Base-by-base conservation (phyloP, 1,140 invertebrate genomes). In the Coptotermes formosanus region DNA sequence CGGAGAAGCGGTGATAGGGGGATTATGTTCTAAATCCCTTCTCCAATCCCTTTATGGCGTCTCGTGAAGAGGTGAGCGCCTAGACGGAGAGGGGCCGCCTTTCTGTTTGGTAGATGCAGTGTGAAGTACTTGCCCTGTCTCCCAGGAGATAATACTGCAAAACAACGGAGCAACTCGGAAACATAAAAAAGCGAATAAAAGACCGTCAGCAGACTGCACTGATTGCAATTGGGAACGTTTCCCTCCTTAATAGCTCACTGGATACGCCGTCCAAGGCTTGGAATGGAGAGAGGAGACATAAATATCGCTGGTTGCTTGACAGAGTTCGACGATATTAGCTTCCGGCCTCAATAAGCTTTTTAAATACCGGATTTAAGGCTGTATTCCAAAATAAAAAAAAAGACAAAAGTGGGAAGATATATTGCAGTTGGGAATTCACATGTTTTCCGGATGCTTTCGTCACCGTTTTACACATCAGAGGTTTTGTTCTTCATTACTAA, bases 21-120 rank as follows among this genome's bases (percentile, higher is more conserved):
- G 64, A 75, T 75, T 75, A 75, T 25, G 64, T 75, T 30, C 64
- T 14, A 75, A 75, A 75, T 75, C 64, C 64, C 64, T 75, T 75
- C 64, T 75, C 64, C 64, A 75, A 30, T 75, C 64, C 64, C 64
- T 75, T 75, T 75, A n/a, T 75, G 64, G 64, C 64, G 64, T 75
- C 64, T 7, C 64, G 3, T 75, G n/a, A 75, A 75, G 64, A 75
- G 64, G 64, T 75, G 64, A 75, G 64, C 64, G 64, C 64, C 64
- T 75, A 75, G 64, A 75, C 64, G 64, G 4, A 75, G 64, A 75
- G 64, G 64, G 64, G 64, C 25, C n/a, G 64, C 64, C n/a, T 75
- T 75, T 75, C 64, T 75, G 64, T 75, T 75, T 75, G 64, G 25
- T 75, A 75, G 64, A 75, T n/a, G 25, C 64, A 14, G 64, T 75